These are phyloP conservation scores for Sisyra terminalis DNA, from an alignment of 2,888 invertebrate species.

Conservation along the genomic window DNA sequence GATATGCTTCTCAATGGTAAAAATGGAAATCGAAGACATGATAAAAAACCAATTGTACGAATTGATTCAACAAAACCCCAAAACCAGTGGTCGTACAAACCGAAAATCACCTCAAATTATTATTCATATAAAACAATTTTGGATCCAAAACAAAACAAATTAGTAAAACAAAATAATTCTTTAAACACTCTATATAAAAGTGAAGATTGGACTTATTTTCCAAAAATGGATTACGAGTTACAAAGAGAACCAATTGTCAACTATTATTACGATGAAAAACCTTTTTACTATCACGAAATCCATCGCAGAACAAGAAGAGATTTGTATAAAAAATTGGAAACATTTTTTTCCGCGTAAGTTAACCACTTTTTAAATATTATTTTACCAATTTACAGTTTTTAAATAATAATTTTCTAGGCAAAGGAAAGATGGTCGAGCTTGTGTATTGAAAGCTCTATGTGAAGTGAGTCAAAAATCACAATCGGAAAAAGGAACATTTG, in stretches of 20 bases:
- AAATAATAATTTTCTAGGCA: constrained; percentile 18
- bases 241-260: too few relatives aligned
- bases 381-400: neutral
- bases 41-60: too few relatives aligned
- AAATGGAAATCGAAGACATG: too few relatives aligned
- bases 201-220: too few relatives aligned
- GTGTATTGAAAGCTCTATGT: constrained; percentile 48
- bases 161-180: too few relatives aligned
- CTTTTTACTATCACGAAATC: constrained; percentile 23
- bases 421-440: constrained; percentile 34
- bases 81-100: neutral
- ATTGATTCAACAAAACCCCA: neutral
- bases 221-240: too few relatives aligned
- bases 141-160: too few relatives aligned
- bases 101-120: too few relatives aligned
- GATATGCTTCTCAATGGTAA: neutral
- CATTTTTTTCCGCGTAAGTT: constrained; percentile 44
- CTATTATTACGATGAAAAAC: too few relatives aligned
- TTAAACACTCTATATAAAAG: too few relatives aligned
- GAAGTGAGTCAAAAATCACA: constrained; percentile 35
- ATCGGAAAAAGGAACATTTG: constrained; percentile 35
- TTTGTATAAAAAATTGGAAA: constrained; percentile 42
- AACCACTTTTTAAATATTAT: constrained; percentile 6
- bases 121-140: too few relatives aligned
- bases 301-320: constrained; percentile 44